These are phyloP conservation scores for Datnioides undecimradiatus DNA, from an alignment of 2,113 vertebrate genomes.

Conservation along the genomic window DNA sequence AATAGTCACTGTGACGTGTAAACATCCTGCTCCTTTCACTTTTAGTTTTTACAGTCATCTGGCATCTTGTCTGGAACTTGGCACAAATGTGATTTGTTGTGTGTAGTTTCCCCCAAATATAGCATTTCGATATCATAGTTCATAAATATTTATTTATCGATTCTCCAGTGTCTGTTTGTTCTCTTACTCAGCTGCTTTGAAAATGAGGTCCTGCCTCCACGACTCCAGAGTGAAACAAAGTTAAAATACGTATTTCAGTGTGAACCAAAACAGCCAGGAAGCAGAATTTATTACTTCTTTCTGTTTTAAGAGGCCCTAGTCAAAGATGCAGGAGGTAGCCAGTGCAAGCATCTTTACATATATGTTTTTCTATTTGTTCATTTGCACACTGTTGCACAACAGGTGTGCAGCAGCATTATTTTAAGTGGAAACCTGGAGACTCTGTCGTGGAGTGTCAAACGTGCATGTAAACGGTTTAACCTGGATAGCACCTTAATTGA, in stretches of 20 bases:
- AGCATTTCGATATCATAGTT: neutral
- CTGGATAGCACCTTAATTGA: conserved; percentile 28
- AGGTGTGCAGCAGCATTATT: conserved; percentile 22
- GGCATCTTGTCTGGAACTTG: neutral
- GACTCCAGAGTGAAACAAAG: neutral
- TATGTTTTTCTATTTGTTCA: neutral
- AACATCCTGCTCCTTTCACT: neutral
- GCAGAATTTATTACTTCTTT: neutral
- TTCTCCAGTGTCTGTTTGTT: neutral
- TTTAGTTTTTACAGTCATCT: neutral
- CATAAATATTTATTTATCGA: neutral
- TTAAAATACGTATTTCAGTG: neutral
- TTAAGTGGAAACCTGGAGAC: conserved; percentile 17
- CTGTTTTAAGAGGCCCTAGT: neutral
- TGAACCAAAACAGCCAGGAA: neutral
- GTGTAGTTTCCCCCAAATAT: neutral
- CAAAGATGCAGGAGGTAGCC: neutral
- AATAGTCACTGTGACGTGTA: neutral
- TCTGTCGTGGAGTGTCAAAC: conserved; percentile 9
- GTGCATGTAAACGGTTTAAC: conserved; percentile 39
- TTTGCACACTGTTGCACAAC: neutral
- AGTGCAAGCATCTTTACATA: neutral
- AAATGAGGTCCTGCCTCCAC: neutral
- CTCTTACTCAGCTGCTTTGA: neutral
- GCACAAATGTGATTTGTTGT: neutral